Percentiles rank a stretch among this genome's conserved stretches.
Evolutionary conservation across 2,888 invertebrate species (phyloP).

Genomic region (Galerucella calmariensis): DNA sequence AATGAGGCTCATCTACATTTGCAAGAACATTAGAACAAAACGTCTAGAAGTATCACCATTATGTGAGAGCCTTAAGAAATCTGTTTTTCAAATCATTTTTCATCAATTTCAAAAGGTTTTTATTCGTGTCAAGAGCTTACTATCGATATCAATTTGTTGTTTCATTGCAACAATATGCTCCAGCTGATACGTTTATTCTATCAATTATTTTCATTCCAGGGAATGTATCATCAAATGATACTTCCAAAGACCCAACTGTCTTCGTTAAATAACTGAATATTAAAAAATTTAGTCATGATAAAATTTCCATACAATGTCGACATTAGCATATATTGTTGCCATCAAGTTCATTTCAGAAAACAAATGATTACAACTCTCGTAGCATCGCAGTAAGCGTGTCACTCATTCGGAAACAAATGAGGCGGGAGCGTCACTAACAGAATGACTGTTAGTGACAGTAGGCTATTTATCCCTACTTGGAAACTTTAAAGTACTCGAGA

Average conservation of each 20-base stretch:
- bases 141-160: no score
- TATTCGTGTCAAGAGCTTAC: no score
- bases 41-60: no score
- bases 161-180: no score
- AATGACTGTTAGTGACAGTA: constrained; percentile 48
- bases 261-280: background rate
- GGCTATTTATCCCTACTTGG: constrained; percentile 53
- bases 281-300: constrained; percentile 11
- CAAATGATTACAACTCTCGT: constrained; percentile 41
- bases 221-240: background rate
- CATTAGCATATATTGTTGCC: constrained; percentile 32
- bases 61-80: no score
- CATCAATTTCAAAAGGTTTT: no score
- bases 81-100: no score
- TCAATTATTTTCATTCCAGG: no score
- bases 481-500: constrained; percentile 47
- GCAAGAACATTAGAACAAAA: no score
- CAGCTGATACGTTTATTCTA: no score
- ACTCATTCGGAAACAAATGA: constrained; percentile 51
- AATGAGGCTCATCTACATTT: no score
- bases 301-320: constrained; percentile 20
- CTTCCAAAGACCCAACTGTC: background rate
- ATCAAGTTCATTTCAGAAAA: constrained; percentile 35
- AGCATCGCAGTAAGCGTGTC: constrained; percentile 41
- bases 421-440: constrained; percentile 48